phyloP scores from a whole-genome alignment of 2,888 invertebrate genomes.

The Theretra japonica region DNA sequence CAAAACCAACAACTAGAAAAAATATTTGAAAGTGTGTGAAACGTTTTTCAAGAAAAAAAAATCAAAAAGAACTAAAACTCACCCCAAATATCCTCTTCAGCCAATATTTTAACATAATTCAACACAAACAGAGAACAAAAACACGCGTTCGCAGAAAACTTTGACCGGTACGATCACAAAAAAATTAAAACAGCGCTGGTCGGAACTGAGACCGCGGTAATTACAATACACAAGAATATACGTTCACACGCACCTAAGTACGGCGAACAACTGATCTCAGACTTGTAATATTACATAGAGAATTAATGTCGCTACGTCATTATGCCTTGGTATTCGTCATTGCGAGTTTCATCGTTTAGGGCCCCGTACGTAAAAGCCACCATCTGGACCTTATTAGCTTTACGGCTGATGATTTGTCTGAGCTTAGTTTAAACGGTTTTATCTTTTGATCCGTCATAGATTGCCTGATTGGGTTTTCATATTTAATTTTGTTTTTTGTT shows the following conservation, averaged over 20 bases:
- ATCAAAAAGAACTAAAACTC: not conserved
- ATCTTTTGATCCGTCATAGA: no score
- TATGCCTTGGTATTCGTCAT: not conserved
- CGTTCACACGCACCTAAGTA: conserved; percentile 21
- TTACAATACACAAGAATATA: conserved; percentile 5
- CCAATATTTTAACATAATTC: conserved; percentile 3
- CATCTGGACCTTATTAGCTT: no score
- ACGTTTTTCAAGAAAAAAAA: no score
- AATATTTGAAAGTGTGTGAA: no score
- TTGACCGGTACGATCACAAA: conserved; percentile 12
- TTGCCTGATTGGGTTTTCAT: no score
- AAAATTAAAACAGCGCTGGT: conserved; percentile 3
- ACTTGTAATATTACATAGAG: conserved; percentile 18
- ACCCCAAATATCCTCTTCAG: conserved; percentile 10
- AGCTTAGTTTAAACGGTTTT: no score
- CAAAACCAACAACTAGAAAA: no score
- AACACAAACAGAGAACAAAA: conserved; percentile 10
- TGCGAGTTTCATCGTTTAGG: not conserved
- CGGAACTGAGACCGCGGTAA: not conserved
- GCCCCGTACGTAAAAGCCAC: not conserved
- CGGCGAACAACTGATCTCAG: conserved; percentile 28
- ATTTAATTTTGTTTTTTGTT: no score
- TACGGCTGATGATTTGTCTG: no score
- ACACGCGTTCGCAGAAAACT: conserved; percentile 12
- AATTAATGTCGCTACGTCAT: conserved; percentile 22